Evolutionary conservation across 2,797 vertebrate genomes (phyloP).

Genomic region (Pogoniulus pusillus): DNA sequence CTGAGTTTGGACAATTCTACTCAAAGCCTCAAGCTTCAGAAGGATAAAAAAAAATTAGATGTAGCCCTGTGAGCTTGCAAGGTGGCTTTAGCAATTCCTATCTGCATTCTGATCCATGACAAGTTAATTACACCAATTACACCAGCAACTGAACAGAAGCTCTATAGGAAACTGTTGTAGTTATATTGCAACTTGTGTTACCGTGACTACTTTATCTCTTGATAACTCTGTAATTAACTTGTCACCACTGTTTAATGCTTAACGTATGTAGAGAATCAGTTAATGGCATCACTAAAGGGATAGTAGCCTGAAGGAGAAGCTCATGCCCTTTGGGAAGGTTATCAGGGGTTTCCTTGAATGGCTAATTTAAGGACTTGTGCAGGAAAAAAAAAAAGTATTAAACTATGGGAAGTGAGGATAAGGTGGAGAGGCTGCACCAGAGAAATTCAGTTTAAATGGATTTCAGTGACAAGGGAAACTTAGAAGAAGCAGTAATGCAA

Average conservation of each 20-base stretch:
- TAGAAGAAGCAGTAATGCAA: not conserved
- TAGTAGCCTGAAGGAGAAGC: slow-evolving; percentile 54
- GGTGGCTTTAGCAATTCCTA: slow-evolving; percentile 48
- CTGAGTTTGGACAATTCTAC: not conserved
- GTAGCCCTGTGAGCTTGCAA: not conserved
- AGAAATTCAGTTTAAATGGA: not conserved
- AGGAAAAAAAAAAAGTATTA: not conserved
- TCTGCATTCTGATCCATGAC: slow-evolving; percentile 63
- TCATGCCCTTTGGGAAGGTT: slow-evolving; percentile 53
- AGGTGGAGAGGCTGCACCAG: not conserved
- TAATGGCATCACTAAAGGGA: slow-evolving; percentile 52
- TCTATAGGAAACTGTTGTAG: slow-evolving; percentile 64
- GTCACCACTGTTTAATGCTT: slow-evolving; percentile 62
- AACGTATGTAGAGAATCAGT: slow-evolving; percentile 38
- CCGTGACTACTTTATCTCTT: slow-evolving; percentile 67
- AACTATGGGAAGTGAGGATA: not conserved
- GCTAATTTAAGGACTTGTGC: slow-evolving; percentile 16
- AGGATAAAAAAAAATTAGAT: not conserved
- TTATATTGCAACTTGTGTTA: slow-evolving; percentile 65
- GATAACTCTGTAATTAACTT: slow-evolving; percentile 71
- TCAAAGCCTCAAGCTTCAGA: not conserved
- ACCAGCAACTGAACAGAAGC: slow-evolving; percentile 61
- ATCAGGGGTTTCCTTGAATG: slow-evolving; percentile 15
- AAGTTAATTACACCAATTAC: slow-evolving; percentile 70
- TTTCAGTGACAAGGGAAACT: not conserved